Evolutionary conservation across 2,797 vertebrate genomes (phyloP).

Genomic region (Microhierax caerulescens): DNA sequence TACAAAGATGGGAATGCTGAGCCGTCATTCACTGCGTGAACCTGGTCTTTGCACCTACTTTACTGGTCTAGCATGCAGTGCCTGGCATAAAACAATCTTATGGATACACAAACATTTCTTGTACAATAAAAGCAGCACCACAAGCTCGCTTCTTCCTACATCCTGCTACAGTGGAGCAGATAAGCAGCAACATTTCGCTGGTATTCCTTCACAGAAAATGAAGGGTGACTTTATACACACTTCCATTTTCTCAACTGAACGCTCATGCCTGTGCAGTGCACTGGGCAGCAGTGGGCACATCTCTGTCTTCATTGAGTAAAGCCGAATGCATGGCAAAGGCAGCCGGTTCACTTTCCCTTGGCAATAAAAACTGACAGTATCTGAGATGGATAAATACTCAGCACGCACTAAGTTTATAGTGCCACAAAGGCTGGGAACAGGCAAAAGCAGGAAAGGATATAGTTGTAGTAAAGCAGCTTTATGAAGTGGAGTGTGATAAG

Average conservation of each 20-base stretch:
- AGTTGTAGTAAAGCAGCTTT: not conserved
- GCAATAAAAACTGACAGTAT: not conserved
- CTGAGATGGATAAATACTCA: not conserved
- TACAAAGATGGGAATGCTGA: not conserved
- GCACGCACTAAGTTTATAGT: not conserved
- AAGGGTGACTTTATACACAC: not conserved
- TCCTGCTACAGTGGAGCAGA: not conserved
- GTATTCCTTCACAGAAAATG: not conserved
- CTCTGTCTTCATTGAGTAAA: not conserved
- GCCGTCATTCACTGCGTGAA: not conserved
- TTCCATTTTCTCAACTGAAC: not conserved
- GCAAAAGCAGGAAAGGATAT: not conserved
- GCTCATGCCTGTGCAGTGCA: fast-evolving
- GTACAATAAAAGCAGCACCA: not conserved
- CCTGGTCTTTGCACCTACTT: not conserved
- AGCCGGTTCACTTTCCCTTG: not conserved
- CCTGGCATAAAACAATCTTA: not conserved
- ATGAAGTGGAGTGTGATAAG: no score
- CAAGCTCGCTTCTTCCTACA: not conserved
- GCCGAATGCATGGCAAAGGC: not conserved
- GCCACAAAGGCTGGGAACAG: not conserved
- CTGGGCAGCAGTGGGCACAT: not conserved
- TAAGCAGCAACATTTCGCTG: not conserved
- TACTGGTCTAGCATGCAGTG: not conserved
- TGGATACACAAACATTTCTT: not conserved